Percentiles rank a stretch among this genome's conserved stretches.
These are phyloP conservation scores for Myotis lucifugus DNA, from an alignment of 2,113 vertebrate species.

Conservation along the genomic window DNA sequence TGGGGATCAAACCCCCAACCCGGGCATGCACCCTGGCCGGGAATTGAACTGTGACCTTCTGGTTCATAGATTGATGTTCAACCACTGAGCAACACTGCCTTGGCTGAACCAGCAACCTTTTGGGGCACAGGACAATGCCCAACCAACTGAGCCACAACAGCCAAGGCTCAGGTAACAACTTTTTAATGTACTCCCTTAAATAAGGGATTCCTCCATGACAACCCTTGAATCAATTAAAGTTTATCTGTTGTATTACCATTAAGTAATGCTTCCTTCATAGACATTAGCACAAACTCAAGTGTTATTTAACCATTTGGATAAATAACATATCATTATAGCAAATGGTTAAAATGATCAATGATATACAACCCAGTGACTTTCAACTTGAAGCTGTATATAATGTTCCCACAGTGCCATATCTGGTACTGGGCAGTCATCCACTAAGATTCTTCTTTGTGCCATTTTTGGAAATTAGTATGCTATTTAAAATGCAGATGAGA, in stretches of 20 bases:
- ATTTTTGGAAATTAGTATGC: conserved; percentile 41
- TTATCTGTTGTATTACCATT: neutral
- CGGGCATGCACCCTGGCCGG: no score
- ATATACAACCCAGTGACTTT: neutral
- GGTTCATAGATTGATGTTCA: no score
- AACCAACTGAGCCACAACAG: no score
- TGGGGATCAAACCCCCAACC: no score
- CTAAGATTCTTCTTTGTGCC: conserved; percentile 10
- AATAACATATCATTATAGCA: neutral
- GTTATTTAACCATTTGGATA: no score
- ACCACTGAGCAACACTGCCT: no score
- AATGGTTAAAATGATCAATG: conserved; percentile 31
- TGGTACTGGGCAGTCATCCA: neutral
- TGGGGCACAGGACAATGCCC: no score
- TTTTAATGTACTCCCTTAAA: neutral
- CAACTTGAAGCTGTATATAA: conserved; percentile 1
- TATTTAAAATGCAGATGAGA: conserved; percentile 44
- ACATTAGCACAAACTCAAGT: conserved; percentile 17
- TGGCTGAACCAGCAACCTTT: no score
- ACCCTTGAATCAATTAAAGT: neutral
- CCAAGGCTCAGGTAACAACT: neutral
- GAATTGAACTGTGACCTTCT: no score
- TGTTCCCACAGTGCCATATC: neutral
- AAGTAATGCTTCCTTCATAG: neutral
- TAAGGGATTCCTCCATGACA: neutral